Evolutionary conservation across 2,888 invertebrate species (phyloP).

Genomic region (Pinctada fucata): DNA sequence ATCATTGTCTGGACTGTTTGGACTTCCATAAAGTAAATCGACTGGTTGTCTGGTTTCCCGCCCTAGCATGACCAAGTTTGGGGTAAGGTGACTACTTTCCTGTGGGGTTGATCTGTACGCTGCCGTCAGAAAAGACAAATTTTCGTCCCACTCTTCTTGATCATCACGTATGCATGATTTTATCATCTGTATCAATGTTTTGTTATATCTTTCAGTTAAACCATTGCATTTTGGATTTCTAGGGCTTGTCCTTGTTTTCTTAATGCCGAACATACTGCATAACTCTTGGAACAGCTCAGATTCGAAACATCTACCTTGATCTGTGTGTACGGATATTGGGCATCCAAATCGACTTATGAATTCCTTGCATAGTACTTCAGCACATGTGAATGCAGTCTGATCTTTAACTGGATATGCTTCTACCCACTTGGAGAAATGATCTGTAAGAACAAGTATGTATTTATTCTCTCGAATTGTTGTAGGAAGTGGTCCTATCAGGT

Average conservation of each 20-base stretch:
- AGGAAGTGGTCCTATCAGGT: slow-evolving; percentile 30
- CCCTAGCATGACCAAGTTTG: slow-evolving; percentile 45
- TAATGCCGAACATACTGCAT: slow-evolving; percentile 28
- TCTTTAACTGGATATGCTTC: slow-evolving; percentile 25
- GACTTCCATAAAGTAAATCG: slow-evolving; percentile 29
- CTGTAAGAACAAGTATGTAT: slow-evolving; percentile 43
- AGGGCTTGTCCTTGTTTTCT: slow-evolving; percentile 37
- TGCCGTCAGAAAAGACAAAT: no score
- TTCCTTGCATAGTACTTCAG: slow-evolving; percentile 28
- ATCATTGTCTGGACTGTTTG: neutral
- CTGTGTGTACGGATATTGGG: slow-evolving; percentile 30
- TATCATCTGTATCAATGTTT: slow-evolving; percentile 39
- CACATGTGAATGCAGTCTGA: slow-evolving; percentile 38
- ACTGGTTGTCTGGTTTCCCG: slow-evolving; percentile 39
- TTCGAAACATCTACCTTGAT: slow-evolving; percentile 42
- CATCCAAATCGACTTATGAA: slow-evolving; percentile 37
- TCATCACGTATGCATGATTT: slow-evolving; percentile 33
- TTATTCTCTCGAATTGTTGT: slow-evolving; percentile 28
- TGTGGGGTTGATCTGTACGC: slow-evolving; percentile 40
- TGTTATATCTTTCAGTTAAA: slow-evolving; percentile 41
- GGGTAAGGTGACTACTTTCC: slow-evolving; percentile 39
- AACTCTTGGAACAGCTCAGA: slow-evolving; percentile 32
- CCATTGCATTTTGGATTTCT: slow-evolving; percentile 43
- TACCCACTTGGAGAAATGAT: slow-evolving; percentile 42
- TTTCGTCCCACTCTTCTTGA: slow-evolving; percentile 38